These are phyloP conservation scores for Eupithecia insigniata DNA, from an alignment of 2,888 invertebrate genomes.

Conservation along the genomic window DNA sequence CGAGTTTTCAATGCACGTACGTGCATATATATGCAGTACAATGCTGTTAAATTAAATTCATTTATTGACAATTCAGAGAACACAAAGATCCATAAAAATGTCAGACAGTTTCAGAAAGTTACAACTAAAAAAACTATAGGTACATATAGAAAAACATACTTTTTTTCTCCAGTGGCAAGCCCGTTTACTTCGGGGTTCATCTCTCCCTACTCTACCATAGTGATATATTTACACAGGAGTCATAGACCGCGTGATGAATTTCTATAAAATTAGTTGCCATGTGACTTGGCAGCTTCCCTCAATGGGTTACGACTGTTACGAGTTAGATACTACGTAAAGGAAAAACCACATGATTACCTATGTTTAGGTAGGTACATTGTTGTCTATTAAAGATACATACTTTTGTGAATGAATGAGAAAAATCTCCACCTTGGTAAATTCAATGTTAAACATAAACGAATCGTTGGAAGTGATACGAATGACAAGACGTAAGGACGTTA, in stretches of 20 bases:
- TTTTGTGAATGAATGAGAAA: neutral
- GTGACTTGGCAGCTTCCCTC: slow-evolving; percentile 12
- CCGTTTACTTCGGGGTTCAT: too few species aligned
- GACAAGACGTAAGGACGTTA: too few species aligned
- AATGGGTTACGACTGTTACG: neutral
- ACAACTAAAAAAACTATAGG: too few species aligned
- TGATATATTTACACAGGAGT: slow-evolving; percentile 5
- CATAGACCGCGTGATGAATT: slow-evolving; percentile 13
- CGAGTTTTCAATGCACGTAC: neutral
- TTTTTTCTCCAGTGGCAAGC: too few species aligned
- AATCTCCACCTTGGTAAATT: neutral
- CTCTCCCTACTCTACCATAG: neutral
- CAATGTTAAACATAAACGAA: neutral
- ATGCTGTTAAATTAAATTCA: too few species aligned
- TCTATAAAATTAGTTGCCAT: slow-evolving; percentile 1
- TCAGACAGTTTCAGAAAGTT: too few species aligned
- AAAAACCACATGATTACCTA: neutral
- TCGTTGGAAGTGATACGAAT: too few species aligned
- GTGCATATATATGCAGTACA: too few species aligned
- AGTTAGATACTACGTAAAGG: neutral
- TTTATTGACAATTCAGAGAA: too few species aligned
- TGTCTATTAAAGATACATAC: too few species aligned
- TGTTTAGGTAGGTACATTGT: neutral
- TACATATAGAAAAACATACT: too few species aligned
- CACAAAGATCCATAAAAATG: too few species aligned